Evolutionary conservation across 2,113 vertebrate species (phyloP).

Genomic region (Pelusios castaneus): DNA sequence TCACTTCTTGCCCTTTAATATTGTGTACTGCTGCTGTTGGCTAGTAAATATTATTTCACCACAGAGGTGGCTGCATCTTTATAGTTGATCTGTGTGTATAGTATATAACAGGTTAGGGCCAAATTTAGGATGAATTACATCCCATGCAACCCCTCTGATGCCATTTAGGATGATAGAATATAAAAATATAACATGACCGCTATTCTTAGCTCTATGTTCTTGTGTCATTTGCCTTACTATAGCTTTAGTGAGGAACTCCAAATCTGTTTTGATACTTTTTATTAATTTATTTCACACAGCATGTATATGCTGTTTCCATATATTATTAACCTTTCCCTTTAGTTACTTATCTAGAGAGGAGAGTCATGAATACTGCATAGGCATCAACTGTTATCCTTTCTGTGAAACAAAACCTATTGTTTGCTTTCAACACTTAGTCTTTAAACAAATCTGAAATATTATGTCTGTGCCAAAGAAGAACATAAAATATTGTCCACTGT

Average conservation of each 20-base stretch:
- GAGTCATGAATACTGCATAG: not conserved
- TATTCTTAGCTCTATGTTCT: not conserved
- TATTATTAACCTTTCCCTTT: not conserved
- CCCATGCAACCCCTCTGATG: not conserved
- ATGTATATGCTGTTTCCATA: not conserved
- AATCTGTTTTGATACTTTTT: constrained; percentile 3
- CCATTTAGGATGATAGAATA: not conserved
- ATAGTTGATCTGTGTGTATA: not conserved
- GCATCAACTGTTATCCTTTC: not conserved
- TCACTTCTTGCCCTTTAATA: not conserved
- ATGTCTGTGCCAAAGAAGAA: not conserved
- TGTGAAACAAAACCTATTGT: not conserved
- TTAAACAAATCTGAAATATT: not conserved
- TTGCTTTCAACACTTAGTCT: not conserved
- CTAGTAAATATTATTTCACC: not conserved
- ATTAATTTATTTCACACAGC: not conserved
- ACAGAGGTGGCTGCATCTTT: not conserved
- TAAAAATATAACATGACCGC: not conserved
- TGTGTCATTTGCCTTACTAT: not conserved
- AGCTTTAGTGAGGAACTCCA: not conserved
- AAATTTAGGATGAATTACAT: not conserved
- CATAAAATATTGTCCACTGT: not conserved
- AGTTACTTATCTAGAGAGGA: not conserved
- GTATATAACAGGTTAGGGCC: not conserved
- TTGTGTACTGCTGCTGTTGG: not conserved